Evolutionary conservation across 2,888 invertebrate genomes (phyloP).

Genomic region (Tridacna crocea): DNA sequence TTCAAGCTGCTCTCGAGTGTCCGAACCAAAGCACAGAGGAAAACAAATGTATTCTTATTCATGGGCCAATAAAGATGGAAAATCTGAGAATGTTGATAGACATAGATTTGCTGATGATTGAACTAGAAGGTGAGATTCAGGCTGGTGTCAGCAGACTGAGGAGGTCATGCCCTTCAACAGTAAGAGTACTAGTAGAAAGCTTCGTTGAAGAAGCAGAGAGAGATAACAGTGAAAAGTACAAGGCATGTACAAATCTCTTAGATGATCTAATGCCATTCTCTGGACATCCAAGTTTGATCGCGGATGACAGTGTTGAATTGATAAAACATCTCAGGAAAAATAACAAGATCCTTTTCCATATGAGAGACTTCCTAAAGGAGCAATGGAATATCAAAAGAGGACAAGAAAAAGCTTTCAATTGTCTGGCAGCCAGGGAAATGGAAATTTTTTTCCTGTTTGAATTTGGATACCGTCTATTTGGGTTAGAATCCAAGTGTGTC

Average conservation of each 20-base stretch:
- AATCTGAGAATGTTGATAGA: constrained; percentile 37
- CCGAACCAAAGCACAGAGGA: constrained; percentile 22
- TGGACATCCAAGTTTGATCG: constrained; percentile 39
- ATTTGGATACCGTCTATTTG: constrained; percentile 50
- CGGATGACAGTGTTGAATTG: constrained; percentile 28
- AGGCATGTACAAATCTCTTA: constrained; percentile 43
- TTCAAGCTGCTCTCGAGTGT: constrained; percentile 29
- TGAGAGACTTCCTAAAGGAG: constrained; percentile 33
- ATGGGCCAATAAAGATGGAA: constrained; percentile 18
- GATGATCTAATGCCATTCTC: constrained; percentile 53
- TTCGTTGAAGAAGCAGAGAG: constrained; percentile 6
- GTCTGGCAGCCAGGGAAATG: constrained; percentile 34
- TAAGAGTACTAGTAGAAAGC: constrained; percentile 13
- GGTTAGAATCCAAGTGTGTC: constrained; percentile 24
- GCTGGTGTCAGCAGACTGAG: constrained; percentile 35
- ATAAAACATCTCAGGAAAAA: constrained; percentile 13
- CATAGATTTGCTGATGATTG: constrained; percentile 48
- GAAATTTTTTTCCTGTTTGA: constrained; percentile 40
- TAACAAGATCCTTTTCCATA: constrained; percentile 19
- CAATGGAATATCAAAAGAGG: constrained; percentile 26
- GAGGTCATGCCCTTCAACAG: background rate
- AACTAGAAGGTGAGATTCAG: constrained; percentile 49
- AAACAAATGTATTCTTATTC: constrained; percentile 30
- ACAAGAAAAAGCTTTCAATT: constrained; percentile 11
- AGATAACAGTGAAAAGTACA: constrained; percentile 28